Evolutionary conservation across 2,888 invertebrate species (phyloP), one percentile per base, ranked within the genome.

Genomic region (Adelognathus sp.): DNA sequence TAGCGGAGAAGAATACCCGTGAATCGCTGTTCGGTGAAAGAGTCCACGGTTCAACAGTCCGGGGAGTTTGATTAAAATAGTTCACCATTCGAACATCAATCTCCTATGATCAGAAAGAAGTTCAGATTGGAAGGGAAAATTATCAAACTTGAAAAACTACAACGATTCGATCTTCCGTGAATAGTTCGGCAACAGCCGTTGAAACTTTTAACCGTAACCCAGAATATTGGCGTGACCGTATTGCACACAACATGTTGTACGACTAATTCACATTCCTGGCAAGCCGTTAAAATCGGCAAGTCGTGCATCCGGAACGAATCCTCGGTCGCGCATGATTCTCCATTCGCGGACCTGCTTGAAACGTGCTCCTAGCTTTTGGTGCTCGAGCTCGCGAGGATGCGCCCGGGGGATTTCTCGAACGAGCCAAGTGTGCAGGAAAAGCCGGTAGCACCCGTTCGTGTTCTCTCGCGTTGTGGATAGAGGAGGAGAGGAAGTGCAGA

Each of bases 231-330:
- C 14, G 11, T 69, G 56, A 72, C 72, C 72, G 67, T 70, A 78
- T 74, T 74, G 60, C 44, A 41, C 44, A 60, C 78, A 64, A 71
- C 66, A 54, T 46, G 39, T 67, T 27, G 41, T 36, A 29, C 24
- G 60, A 63, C 71, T 72, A 71, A 75, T 79, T 72, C 72, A 72
- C 67, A 79, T 79, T 79, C 72, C 72, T 79, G 79, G 67, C 75
- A 72, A 79, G 71, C 67, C 31, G 24, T 61, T 76, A 27, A 75
- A 76, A 75, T 76, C 75, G 75, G 75, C 71, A 67, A 72, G 71
- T 75, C 71, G 73, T 74, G 78, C 70, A 78, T 78, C 70, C 54
- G 64, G 66, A 78, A 78, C 74, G 70, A 74, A 74, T 70, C 24
- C 64, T 66, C 64, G 41, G 39, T 66, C 24, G 56, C 58, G 73